Conservation (phyloP, 2,797 vertebrate species). For the Uromys caudimaculatus region DNA sequence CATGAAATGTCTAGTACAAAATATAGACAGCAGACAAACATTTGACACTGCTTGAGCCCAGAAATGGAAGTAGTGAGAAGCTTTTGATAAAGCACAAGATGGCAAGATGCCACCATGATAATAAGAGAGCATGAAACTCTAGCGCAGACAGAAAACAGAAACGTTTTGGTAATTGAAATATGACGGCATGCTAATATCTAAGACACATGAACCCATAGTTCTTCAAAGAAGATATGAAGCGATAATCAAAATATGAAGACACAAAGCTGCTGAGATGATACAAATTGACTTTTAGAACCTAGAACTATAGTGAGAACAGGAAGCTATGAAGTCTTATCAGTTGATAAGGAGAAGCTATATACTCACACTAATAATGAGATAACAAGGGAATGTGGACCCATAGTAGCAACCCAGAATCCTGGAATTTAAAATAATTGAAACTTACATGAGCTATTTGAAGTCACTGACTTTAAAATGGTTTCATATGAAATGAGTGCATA, state of each 20-base stretch:
- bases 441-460: background rate
- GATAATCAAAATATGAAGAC: background rate
- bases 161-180: background rate
- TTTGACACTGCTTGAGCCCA: background rate
- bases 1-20: background rate
- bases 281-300: background rate
- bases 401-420: background rate
- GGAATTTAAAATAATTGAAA: background rate
- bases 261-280: too few species aligned
- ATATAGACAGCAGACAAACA: background rate
- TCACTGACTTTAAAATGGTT: background rate
- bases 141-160: too few species aligned
- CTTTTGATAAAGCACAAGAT: background rate
- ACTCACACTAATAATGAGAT: too few species aligned
- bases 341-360: background rate
- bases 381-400: background rate
- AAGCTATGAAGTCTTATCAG: background rate
- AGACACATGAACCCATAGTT: background rate
- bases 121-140: background rate
- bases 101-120: background rate
- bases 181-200: too few species aligned
- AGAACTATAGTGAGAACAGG: background rate
- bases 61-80: background rate
- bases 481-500: background rate
- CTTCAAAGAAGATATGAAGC: background rate